Percentiles rank a stretch among this genome's conserved stretches.
Evolutionary conservation across 2,888 invertebrate species (phyloP).

Genomic region (Andrena haemorrhoa): DNA sequence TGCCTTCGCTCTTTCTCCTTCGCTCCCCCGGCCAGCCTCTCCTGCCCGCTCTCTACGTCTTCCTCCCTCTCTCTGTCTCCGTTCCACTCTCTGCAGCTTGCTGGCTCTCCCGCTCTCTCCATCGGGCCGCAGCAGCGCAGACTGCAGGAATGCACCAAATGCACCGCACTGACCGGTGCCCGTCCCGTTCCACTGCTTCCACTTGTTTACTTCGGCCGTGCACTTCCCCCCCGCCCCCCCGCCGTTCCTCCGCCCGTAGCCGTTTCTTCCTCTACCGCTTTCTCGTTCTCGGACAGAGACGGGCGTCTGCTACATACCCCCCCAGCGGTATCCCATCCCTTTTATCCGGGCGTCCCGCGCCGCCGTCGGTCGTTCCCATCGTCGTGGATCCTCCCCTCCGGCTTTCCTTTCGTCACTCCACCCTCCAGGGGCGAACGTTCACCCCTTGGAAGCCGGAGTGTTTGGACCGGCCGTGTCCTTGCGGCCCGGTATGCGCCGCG

Average conservation of each 20-base stretch:
- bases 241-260: conserved; percentile 40
- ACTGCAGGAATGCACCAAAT: conserved; percentile 82
- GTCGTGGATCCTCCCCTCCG: conserved; percentile 27
- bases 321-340: conserved; percentile 54
- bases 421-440: conserved; percentile 61
- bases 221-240: conserved; percentile 49
- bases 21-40: conserved; percentile 40
- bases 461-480: conserved; percentile 51
- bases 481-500: conserved; percentile 32
- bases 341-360: conserved; percentile 48
- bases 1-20: conserved; percentile 60
- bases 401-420: conserved; percentile 57
- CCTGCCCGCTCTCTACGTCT: conserved; percentile 41
- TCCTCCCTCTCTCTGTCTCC: conserved; percentile 54
- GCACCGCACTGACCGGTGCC: conserved; percentile 79
- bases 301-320: conserved; percentile 27
- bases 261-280: conserved; percentile 49
- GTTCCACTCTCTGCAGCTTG: conserved; percentile 46
- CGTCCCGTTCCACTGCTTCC: conserved; percentile 77
- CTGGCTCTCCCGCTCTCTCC: conserved; percentile 60
- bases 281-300: conserved; percentile 30
- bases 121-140: conserved; percentile 70
- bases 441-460: conserved; percentile 49
- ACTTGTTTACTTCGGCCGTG: conserved; percentile 80
- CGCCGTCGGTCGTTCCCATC: conserved; percentile 45